Conservation (phyloP, 1,140 invertebrate species). For the Charaxes varanes region DNA sequence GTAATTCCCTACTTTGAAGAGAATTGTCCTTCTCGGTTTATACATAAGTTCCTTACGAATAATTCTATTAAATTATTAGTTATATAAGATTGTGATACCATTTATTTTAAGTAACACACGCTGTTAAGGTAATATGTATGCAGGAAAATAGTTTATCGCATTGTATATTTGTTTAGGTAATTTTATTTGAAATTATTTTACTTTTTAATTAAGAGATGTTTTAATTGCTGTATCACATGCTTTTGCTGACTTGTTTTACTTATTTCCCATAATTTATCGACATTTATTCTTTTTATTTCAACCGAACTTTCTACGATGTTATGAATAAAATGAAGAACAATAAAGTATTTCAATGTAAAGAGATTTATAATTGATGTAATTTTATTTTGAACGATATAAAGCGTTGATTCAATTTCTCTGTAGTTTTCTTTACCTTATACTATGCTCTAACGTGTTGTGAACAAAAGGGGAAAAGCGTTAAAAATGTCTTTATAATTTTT, state of each 20-base stretch:
- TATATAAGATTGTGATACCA: slow-evolving; percentile 70
- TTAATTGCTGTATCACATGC: slow-evolving; percentile 38
- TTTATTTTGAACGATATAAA: slow-evolving; percentile 58
- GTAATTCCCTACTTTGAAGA: slow-evolving; percentile 34
- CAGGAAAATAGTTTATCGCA: slow-evolving; percentile 42
- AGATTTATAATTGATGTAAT: slow-evolving; percentile 55
- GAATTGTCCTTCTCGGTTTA: slow-evolving; percentile 53
- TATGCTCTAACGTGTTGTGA: too few species aligned
- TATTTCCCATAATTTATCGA: slow-evolving; percentile 34
- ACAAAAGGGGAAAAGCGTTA: too few species aligned
- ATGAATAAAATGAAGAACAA: slow-evolving; percentile 43
- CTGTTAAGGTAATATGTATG: slow-evolving; percentile 41
- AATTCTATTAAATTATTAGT: slow-evolving; percentile 58
- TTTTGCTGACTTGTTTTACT: slow-evolving; percentile 27
- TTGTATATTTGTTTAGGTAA: slow-evolving; percentile 52
- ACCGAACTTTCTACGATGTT: slow-evolving; percentile 15
- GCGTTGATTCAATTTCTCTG: slow-evolving; percentile 35
- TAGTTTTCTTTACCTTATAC: neutral
- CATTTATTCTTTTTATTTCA: slow-evolving; percentile 13
- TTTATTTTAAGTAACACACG: slow-evolving; percentile 59
- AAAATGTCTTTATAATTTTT: too few species aligned
- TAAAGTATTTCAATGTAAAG: slow-evolving; percentile 48
- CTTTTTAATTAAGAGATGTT: slow-evolving; percentile 37
- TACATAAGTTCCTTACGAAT: slow-evolving; percentile 65
- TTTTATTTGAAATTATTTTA: slow-evolving; percentile 52